Base-by-base conservation (phyloP, 2,797 vertebrate species). In the Eremophila alpestris region DNA sequence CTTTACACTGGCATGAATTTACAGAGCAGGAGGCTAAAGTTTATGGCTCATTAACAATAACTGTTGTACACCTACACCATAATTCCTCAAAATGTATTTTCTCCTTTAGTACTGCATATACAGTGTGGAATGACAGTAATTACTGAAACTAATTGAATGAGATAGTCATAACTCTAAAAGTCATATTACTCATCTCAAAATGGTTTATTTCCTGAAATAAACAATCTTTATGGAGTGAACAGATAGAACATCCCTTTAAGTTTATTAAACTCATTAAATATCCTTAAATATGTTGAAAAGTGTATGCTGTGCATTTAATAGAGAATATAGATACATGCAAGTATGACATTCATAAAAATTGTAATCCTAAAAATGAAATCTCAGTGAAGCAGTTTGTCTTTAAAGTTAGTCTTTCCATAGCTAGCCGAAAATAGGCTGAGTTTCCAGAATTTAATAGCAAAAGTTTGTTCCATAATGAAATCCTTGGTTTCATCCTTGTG, bases 241-340 rank as follows among this genome's bases (percentile, higher is more conserved):
- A 95, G 91, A 83, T 80, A 85, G 48, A 95, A 80, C 75, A 91
- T 94, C 91, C 56, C 60, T 93, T 94, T 82, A 95, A 95, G 76
- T 96, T 96, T 97, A 96, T 96, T 97, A 97, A 97, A 97, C 83
- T 93, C 96, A 96, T 96, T 97, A 96, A 95, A 94, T 95, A 96
- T 93, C 89, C 80, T 94, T 96, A 96, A 94, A 94, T 93, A 84
- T 13, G 56, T 94, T 88, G 77, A 95, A 94, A 94, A 95, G 41
- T 82, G 69, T 82, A 59, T 84, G 73, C 77, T 86, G 41, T 93
- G 70, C 59, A 54, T 90, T 95, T 96, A 94, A 94, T 94, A 91
- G 87, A 82, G 89, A 74, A 3, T 82, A 84, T 63, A 94, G 89
- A 94, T 96, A 94, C 26, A 60, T 41, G 48, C 56, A 90, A 90